A percentile compares a stretch with the other conserved stretches of the same genome.
These are phyloP conservation scores for Yponomeuta sedellus DNA, from an alignment of 2,888 invertebrate species.

Conservation along the genomic window DNA sequence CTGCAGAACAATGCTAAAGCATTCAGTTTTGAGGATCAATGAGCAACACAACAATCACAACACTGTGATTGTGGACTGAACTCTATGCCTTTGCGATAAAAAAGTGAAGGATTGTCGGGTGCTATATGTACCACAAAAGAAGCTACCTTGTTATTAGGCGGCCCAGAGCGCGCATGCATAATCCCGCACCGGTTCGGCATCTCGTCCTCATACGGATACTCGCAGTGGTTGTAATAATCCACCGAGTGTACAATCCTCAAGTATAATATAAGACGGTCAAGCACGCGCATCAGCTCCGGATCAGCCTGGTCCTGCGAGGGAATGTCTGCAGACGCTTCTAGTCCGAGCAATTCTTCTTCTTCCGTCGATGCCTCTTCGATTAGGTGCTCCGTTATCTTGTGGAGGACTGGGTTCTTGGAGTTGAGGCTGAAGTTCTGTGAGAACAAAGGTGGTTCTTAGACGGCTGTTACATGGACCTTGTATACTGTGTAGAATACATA, in stretches of 20 bases:
- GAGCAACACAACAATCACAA: no score
- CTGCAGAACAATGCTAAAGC: no score
- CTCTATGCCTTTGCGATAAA: no score
- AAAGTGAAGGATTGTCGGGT: neutral
- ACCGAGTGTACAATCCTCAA: constrained; percentile 98
- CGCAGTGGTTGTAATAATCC: constrained; percentile 99
- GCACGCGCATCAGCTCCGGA: constrained; percentile 77
- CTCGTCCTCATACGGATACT: constrained; percentile 99
- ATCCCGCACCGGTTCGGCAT: constrained; percentile 99
- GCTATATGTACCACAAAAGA: neutral
- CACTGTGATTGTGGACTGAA: no score
- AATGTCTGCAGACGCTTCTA: constrained; percentile 60
- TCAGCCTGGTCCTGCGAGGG: constrained; percentile 46
- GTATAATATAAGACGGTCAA: constrained; percentile 91
- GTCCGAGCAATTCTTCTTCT: constrained; percentile 94
- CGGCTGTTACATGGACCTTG: neutral
- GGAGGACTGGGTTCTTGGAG: constrained; percentile 93
- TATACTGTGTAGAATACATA: no score
- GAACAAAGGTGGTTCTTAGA: neutral
- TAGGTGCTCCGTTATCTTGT: constrained; percentile 97
- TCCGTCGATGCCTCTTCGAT: constrained; percentile 99
- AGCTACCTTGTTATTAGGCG: constrained; percentile 84
- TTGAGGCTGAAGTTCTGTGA: constrained; percentile 78
- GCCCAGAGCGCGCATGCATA: constrained; percentile 95
- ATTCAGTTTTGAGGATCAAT: no score